Percentiles rank a stretch among this genome's conserved stretches.
Evolutionary conservation across 2,113 vertebrate species (phyloP).

Genomic region (Pedetes capensis): DNA sequence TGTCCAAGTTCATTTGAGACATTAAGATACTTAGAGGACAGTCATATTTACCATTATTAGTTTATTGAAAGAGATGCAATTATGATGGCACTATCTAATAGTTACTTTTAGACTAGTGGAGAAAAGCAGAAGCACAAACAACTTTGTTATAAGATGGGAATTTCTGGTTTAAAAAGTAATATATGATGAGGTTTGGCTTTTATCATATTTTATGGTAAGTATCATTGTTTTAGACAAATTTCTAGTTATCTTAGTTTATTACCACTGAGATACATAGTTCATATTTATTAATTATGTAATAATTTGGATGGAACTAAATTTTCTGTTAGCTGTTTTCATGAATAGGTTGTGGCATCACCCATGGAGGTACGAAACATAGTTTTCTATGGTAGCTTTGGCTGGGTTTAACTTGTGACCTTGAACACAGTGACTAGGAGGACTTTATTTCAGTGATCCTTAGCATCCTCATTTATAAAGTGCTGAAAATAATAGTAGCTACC

Average conservation of each 20-base stretch:
- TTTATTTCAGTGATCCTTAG: not conserved
- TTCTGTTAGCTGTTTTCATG: not conserved
- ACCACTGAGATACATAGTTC: not conserved
- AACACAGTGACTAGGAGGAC: too few species aligned
- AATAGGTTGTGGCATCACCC: not conserved
- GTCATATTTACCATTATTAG: not conserved
- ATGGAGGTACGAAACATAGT: not conserved
- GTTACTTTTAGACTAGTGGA: not conserved
- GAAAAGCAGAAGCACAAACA: not conserved
- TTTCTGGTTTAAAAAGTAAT: not conserved
- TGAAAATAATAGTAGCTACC: not conserved
- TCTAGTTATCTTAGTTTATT: constrained; percentile 7
- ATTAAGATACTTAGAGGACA: not conserved
- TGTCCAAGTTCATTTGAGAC: not conserved
- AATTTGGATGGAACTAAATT: not conserved
- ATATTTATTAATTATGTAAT: not conserved
- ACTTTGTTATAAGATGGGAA: not conserved
- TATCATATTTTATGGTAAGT: not conserved
- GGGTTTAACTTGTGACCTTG: not conserved
- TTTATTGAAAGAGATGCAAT: not conserved
- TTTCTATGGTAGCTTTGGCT: not conserved
- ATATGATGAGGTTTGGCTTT: not conserved
- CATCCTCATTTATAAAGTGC: not conserved
- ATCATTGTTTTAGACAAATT: not conserved
- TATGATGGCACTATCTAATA: not conserved